Evolutionary conservation across 2,113 vertebrate species (phyloP).

Genomic region (Neotoma lepida): DNA sequence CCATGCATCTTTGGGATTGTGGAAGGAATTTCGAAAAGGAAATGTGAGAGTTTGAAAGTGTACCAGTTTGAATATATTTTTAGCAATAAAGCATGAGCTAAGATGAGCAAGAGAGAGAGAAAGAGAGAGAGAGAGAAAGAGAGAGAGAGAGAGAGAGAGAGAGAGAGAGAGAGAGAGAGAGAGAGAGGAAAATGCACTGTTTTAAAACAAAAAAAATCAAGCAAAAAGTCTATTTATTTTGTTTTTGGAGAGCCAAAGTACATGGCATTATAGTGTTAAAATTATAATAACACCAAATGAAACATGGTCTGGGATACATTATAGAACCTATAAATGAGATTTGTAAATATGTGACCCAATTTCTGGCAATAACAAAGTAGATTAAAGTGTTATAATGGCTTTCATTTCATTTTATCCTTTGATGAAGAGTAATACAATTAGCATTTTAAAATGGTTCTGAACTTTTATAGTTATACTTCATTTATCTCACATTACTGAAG

Average conservation of each 20-base stretch:
- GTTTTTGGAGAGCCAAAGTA: neutral
- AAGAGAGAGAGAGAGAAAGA: constrained; percentile 38
- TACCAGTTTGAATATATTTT: constrained; percentile 84
- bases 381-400: constrained; percentile 14
- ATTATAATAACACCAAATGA: constrained; percentile 29
- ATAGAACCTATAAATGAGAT: constrained; percentile 44
- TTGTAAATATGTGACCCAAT: constrained; percentile 9
- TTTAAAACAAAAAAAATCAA: neutral
- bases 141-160: neutral
- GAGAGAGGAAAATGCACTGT: neutral
- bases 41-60: constrained; percentile 85
- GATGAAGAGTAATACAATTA: constrained; percentile 22
- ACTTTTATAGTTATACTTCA: constrained; percentile 53
- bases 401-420: neutral
- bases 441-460: constrained; percentile 51
- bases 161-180: neutral
- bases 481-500: constrained; percentile 60
- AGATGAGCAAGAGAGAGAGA: constrained; percentile 78
- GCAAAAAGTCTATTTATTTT: neutral
- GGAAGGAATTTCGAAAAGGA: constrained; percentile 83
- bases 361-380: constrained; percentile 22
- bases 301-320: neutral
- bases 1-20: constrained; percentile 86
- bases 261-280: neutral
- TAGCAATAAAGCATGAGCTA: constrained; percentile 88